These are phyloP conservation scores for Cyphomyrus plagiostoma DNA, from an alignment of 2,113 vertebrate genomes.

Conservation along the genomic window DNA sequence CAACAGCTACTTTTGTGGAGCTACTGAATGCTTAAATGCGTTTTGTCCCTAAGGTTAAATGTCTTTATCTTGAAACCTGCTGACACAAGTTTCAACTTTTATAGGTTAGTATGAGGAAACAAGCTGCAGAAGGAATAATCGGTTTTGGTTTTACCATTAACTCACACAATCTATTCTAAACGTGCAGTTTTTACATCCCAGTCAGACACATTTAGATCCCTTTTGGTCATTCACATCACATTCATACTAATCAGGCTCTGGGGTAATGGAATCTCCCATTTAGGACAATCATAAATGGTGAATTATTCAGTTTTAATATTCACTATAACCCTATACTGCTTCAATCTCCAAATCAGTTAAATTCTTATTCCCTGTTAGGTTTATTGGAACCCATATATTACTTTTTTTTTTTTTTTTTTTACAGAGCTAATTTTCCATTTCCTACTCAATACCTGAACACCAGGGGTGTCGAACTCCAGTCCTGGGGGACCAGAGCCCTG, in stretches of 20 bases:
- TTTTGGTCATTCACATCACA: neutral
- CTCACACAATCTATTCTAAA: neutral
- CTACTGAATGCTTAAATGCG: neutral
- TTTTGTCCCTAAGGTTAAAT: neutral
- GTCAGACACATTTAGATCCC: neutral
- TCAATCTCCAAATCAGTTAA: neutral
- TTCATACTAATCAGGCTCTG: neutral
- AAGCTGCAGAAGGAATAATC: neutral
- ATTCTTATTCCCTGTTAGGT: neutral
- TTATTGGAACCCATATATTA: neutral
- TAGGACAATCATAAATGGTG: neutral
- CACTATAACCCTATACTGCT: neutral
- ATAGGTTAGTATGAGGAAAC: neutral
- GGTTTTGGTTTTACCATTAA: neutral
- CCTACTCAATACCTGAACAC: neutral
- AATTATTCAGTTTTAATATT: conserved; percentile 4
- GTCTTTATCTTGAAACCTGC: neutral
- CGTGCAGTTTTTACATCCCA: neutral
- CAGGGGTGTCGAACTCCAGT: no score
- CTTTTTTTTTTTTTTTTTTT: neutral
- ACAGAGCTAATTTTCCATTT: neutral
- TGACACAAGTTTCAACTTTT: neutral
- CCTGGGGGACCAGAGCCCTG: no score
- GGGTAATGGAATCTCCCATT: neutral
- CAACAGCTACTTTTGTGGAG: neutral